Evolutionary conservation across 2,797 vertebrate species (phyloP).

Genomic region (Bovichtus variegatus): DNA sequence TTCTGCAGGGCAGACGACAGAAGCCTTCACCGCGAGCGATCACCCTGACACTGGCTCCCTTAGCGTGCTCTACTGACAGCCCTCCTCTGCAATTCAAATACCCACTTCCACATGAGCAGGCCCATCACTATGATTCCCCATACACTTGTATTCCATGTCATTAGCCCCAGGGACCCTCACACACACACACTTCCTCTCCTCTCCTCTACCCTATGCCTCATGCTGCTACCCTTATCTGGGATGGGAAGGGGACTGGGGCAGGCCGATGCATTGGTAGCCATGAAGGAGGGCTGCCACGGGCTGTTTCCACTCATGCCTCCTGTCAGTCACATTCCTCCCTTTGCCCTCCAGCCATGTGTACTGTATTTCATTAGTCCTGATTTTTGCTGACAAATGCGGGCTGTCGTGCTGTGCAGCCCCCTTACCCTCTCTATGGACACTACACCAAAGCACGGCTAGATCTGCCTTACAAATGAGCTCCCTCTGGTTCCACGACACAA

Average conservation of each 20-base stretch:
- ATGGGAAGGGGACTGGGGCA: constrained; percentile 47
- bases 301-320: constrained; percentile 72
- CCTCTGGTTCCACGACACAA: constrained; percentile 59
- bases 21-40: constrained; percentile 64
- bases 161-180: constrained; percentile 70
- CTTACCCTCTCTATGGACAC: constrained; percentile 66
- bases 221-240: constrained; percentile 65
- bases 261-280: constrained; percentile 55
- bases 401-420: constrained; percentile 70
- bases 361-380: constrained; percentile 83
- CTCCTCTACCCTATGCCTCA: constrained; percentile 54
- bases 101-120: constrained; percentile 78
- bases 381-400: constrained; percentile 85
- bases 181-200: constrained; percentile 54
- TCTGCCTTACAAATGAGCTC: constrained; percentile 85
- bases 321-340: constrained; percentile 81
- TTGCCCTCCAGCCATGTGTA: constrained; percentile 73
- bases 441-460: constrained; percentile 63
- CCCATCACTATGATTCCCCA: constrained; percentile 71
- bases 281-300: constrained; percentile 71
- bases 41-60: constrained; percentile 71
- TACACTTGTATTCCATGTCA: constrained; percentile 79
- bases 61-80: constrained; percentile 71
- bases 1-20: constrained; percentile 66
- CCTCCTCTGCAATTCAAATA: constrained; percentile 82